Conservation (phyloP, 2,113 vertebrate species). For the Stictonetta naevosa region DNA sequence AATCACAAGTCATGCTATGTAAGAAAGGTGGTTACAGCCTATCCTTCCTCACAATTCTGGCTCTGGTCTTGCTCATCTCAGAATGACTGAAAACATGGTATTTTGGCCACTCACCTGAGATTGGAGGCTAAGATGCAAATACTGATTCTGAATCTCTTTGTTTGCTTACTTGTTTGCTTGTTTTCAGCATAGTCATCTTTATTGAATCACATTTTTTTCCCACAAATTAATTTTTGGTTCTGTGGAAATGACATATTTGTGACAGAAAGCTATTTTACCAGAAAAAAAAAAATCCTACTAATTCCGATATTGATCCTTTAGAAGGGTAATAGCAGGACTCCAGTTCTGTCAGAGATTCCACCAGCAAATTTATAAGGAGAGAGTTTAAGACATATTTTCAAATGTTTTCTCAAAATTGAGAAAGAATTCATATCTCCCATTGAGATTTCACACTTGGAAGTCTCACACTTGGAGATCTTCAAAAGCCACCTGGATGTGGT, state of each 20-base stretch:
- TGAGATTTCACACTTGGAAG: too few species aligned
- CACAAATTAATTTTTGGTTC: not conserved
- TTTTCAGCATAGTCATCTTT: too few species aligned
- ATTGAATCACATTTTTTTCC: not conserved
- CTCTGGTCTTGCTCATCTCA: not conserved
- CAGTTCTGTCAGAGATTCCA: not conserved
- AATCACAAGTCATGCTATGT: not conserved
- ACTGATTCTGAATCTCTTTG: not conserved
- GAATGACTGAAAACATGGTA: not conserved
- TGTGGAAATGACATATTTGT: not conserved
- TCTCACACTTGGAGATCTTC: too few species aligned
- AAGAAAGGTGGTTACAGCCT: not conserved
- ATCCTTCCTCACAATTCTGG: not conserved
- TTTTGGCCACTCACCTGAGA: not conserved
- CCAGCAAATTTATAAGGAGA: not conserved
- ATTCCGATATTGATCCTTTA: not conserved
- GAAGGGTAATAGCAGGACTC: not conserved
- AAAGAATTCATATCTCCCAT: not conserved
- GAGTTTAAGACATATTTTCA: not conserved
- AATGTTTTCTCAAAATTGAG: constrained; percentile 17
- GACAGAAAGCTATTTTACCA: not conserved
- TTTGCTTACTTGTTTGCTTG: too few species aligned
- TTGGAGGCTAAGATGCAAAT: not conserved
- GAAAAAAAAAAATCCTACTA: not conserved
- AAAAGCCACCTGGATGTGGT: too few species aligned